A percentile compares a stretch with the other conserved stretches of the same genome.
phyloP scores from a whole-genome alignment of 2,113 vertebrate genomes.

The Corythornis madagascariensis region DNA sequence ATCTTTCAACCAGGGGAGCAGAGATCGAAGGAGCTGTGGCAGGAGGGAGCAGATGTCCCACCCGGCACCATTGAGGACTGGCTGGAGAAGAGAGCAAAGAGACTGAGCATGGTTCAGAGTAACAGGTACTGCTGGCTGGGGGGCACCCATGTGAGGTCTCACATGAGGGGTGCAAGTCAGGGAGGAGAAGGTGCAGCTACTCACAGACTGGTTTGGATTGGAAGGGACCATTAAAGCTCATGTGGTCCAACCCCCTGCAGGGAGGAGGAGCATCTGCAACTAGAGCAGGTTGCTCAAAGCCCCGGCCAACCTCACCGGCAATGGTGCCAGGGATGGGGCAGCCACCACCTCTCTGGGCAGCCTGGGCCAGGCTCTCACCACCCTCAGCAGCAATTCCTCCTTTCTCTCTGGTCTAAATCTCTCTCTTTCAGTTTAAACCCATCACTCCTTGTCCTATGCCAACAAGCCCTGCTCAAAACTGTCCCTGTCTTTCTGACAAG shows the following conservation, averaged over 20 bases:
- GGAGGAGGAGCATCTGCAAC: neutral
- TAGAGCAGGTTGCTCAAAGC: neutral
- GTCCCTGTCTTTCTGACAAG: too few relatives aligned
- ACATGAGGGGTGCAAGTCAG: neutral
- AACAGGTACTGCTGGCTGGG: conserved; percentile 76
- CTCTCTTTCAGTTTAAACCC: too few relatives aligned
- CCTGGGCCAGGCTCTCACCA: too few relatives aligned
- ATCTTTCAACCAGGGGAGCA: conserved; percentile 78
- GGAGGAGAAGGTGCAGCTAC: neutral
- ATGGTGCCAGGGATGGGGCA: too few relatives aligned
- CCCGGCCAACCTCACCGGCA: neutral
- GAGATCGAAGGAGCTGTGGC: conserved; percentile 73
- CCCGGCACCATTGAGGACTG: conserved; percentile 83
- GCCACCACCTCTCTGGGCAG: too few relatives aligned
- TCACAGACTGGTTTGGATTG: neutral
- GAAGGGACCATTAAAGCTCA: neutral
- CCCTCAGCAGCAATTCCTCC: too few relatives aligned
- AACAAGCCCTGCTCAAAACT: too few relatives aligned
- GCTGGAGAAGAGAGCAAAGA: conserved; percentile 87
- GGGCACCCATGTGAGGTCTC: rapidly evolving
- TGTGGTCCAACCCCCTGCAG: neutral
- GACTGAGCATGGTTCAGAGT: conserved; percentile 62
- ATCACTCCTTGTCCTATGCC: too few relatives aligned
- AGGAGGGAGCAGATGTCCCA: conserved; percentile 43
- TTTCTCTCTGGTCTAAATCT: too few relatives aligned